Base-by-base conservation (phyloP, 2,888 invertebrate species). In the Acanthopleura granulata region DNA sequence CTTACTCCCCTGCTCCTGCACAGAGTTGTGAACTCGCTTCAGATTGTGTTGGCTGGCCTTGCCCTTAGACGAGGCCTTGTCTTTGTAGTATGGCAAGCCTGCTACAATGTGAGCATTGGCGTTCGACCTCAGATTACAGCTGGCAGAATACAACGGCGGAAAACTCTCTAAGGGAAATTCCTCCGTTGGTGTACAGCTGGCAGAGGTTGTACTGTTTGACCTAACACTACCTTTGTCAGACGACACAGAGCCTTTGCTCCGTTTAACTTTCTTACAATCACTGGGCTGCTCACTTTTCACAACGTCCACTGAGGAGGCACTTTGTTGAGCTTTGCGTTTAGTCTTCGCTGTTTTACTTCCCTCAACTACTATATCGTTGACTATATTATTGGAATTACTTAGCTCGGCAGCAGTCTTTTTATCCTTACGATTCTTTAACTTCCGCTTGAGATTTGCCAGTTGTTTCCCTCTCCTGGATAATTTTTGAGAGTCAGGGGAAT, bases 11-110 rank as follows among this genome's bases (percentile, higher is more conserved):
- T 66, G 15, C 22, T 66, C 66, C 25, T 66, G 22, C 6, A 27
- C 29, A 3, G 66, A 27, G 66, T 27, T 66, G 16, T 66, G 22
- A 25, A 66, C 29, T 18, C 66, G 66, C 29, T 66, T 66, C 1
- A 66, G 25, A 27, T 22, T 66, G 15, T 25, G 25, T 27, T 66
- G 22, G 22, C 15, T 27, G 16, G 22, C 29, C 29, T 66, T 66
- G 16, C 66, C 29, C 57, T 57, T 57, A 3, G 12, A 1, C 49
- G 76, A 66, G 51, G 40, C 15, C 66, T 51, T 69, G 50, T 62
- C 49, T 57, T 72, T 57, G 75, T 74, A 80, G 73, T 80, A 80
- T 69, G 80, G 79, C 30, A 81, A 76, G 30, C 81, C 81, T 16
- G 76, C 76, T 49, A 79, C 57, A 0, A 81, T 73, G 51, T 75